A percentile compares a stretch with the other conserved stretches of the same genome.
phyloP scores from a whole-genome alignment of 1,140 invertebrate species.

The Rhagoletis pomonella region DNA sequence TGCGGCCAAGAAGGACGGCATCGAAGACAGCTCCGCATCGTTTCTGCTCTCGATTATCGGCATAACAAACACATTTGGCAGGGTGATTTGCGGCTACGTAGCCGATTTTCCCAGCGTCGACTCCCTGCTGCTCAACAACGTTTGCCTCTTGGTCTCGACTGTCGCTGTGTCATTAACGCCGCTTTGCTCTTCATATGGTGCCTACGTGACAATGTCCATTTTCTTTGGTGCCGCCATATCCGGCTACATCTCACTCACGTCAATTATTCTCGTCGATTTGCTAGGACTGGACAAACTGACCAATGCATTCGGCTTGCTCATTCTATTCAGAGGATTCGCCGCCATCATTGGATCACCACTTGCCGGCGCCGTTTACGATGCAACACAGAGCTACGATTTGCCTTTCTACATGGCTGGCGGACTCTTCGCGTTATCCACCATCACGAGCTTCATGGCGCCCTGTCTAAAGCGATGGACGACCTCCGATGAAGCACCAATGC shows the following conservation, averaged over 20 bases:
- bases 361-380: slow-evolving; percentile 91
- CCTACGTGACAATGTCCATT: slow-evolving; percentile 88
- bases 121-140: slow-evolving; percentile 94
- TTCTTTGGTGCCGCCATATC: slow-evolving; percentile 97
- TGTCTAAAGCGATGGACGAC: slow-evolving; percentile 79
- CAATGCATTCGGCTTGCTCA: slow-evolving; percentile 96
- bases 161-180: slow-evolving; percentile 89
- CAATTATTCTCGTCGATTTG: slow-evolving; percentile 97
- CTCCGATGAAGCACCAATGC: slow-evolving; percentile 76
- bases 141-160: slow-evolving; percentile 93
- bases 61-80: slow-evolving; percentile 94
- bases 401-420: slow-evolving; percentile 94
- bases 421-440: slow-evolving; percentile 89
- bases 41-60: slow-evolving; percentile 96
- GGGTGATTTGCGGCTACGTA: slow-evolving; percentile 90
- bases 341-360: slow-evolving; percentile 89
- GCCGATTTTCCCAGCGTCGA: slow-evolving; percentile 91
- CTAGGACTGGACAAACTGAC: slow-evolving; percentile 96
- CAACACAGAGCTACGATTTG: slow-evolving; percentile 87
- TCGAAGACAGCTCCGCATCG: slow-evolving; percentile 85
- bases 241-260: slow-evolving; percentile 97
- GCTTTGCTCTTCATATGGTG: slow-evolving; percentile 85
- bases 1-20: slow-evolving; percentile 82
- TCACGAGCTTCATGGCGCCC: slow-evolving; percentile 90
- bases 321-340: slow-evolving; percentile 94